Percentiles rank a stretch among this genome's conserved stretches.
Conservation (phyloP, 1,140 invertebrate genomes). For the Asbolus verrucosus region DNA sequence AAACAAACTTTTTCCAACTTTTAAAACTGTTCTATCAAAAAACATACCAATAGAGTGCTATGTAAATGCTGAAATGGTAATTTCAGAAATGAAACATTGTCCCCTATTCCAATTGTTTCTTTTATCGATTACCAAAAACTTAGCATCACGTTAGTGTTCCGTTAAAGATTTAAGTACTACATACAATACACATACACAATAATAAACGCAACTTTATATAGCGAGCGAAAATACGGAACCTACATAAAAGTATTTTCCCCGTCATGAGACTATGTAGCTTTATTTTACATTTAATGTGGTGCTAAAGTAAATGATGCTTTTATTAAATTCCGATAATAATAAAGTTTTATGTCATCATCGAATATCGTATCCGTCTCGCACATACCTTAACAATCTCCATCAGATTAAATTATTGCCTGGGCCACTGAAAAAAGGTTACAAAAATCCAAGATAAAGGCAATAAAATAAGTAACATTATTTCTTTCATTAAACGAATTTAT, state of each 20-base stretch:
- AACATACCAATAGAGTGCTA: too few species aligned
- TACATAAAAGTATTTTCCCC: slow-evolving; percentile 19
- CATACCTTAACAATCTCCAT: slow-evolving; percentile 22
- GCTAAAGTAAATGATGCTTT: slow-evolving; percentile 33
- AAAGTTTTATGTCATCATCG: slow-evolving; percentile 23
- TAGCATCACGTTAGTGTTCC: too few species aligned
- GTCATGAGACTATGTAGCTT: slow-evolving; percentile 24
- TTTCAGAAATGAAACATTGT: too few species aligned
- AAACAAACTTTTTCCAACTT: too few species aligned
- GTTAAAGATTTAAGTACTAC: too few species aligned
- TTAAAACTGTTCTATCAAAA: too few species aligned
- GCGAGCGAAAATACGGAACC: neutral
- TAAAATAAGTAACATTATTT: slow-evolving; percentile 25
- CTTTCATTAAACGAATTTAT: slow-evolving; percentile 25
- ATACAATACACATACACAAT: too few species aligned
- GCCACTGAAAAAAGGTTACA: neutral
- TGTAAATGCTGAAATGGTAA: too few species aligned
- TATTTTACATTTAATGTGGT: slow-evolving; percentile 27
- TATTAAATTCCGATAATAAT: slow-evolving; percentile 39
- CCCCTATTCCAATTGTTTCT: too few species aligned
- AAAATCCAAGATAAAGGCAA: slow-evolving; percentile 9
- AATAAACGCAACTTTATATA: too few species aligned
- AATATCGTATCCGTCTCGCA: slow-evolving; percentile 17
- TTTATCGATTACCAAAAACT: too few species aligned
- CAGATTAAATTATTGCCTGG: slow-evolving; percentile 26